Evolutionary conservation across 2,888 invertebrate genomes (phyloP).

Genomic region (Cyclophora punctaria): DNA sequence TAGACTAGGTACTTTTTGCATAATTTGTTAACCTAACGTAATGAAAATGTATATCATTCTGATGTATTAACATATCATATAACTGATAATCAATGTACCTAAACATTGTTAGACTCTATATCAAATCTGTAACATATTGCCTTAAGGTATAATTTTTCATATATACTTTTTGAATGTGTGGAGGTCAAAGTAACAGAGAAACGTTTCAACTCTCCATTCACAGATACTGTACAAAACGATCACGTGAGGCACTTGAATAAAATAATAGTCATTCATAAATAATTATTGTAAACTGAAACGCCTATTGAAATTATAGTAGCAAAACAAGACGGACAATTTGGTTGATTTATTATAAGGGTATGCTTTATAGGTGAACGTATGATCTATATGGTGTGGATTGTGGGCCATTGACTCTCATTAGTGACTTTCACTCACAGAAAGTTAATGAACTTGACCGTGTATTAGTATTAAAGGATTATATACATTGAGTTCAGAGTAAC

Average conservation of each 20-base stretch:
- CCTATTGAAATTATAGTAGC: slow-evolving; percentile 21
- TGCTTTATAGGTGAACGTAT: slow-evolving; percentile 1
- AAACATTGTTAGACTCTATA: too few relatives aligned
- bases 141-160: too few relatives aligned
- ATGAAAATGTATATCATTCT: too few relatives aligned
- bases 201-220: too few relatives aligned
- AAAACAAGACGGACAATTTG: slow-evolving; percentile 9
- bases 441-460: slow-evolving; percentile 14
- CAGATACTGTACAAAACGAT: neutral
- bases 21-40: too few relatives aligned
- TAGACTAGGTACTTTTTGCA: too few relatives aligned
- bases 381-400: slow-evolving; percentile 1
- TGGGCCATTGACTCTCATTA: slow-evolving; percentile 19
- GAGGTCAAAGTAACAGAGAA: too few relatives aligned
- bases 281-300: slow-evolving; percentile 7
- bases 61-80: too few relatives aligned
- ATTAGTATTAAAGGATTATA: neutral
- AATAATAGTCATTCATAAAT: too few relatives aligned
- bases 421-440: slow-evolving; percentile 15
- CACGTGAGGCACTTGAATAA: slow-evolving; percentile 6
- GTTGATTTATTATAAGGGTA: slow-evolving; percentile 13
- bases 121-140: too few relatives aligned
- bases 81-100: too few relatives aligned
- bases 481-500: slow-evolving; percentile 1
- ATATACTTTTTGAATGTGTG: too few relatives aligned